A percentile compares a stretch with the other conserved stretches of the same genome.
phyloP scores from a whole-genome alignment of 2,113 vertebrate genomes.

The Rhipidura dahli region DNA sequence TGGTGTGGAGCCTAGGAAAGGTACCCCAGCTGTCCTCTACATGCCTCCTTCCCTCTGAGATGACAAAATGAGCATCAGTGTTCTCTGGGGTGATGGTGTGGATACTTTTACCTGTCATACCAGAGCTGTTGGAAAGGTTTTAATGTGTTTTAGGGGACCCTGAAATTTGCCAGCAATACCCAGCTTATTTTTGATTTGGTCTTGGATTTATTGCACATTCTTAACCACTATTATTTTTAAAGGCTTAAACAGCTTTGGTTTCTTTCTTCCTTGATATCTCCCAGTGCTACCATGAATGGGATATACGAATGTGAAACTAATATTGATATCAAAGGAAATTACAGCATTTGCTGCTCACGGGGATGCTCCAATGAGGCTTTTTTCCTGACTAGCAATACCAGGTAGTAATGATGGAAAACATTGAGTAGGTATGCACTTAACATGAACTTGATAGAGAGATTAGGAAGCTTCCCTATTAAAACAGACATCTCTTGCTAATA shows the following conservation, averaged over 20 bases:
- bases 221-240: neutral
- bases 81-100: neutral
- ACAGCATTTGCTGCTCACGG: neutral
- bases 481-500: conserved; percentile 8
- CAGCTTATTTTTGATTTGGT: neutral
- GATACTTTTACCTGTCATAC: neutral
- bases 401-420: neutral
- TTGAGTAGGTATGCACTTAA: neutral
- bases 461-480: conserved; percentile 36
- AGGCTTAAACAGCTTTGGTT: neutral
- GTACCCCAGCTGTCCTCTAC: neutral
- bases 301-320: neutral
- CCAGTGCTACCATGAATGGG: neutral
- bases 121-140: neutral
- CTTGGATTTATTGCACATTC: neutral
- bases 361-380: neutral
- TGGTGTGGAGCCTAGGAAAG: neutral
- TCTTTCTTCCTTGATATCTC: neutral
- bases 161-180: neutral
- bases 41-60: neutral
- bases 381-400: neutral
- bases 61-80: neutral
- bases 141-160: neutral
- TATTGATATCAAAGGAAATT: neutral
- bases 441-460: conserved; percentile 1